These are phyloP conservation scores for Helicoverpa zea DNA, from an alignment of 1,140 invertebrate species.

Conservation along the genomic window DNA sequence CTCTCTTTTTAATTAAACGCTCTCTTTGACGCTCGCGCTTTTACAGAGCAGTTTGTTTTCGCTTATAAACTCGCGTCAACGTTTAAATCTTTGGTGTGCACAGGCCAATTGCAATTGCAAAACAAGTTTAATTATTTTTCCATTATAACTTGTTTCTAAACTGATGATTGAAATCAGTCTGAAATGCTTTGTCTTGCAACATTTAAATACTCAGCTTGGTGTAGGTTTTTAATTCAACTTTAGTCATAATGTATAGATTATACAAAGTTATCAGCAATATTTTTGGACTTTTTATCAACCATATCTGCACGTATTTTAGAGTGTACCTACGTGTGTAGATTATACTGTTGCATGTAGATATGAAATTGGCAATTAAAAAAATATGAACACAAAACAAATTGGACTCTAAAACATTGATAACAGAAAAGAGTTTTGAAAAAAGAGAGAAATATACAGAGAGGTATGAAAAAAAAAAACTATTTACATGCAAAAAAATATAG, in stretches of 20 bases:
- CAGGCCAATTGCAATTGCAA: no score
- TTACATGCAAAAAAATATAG: slow-evolving; percentile 7
- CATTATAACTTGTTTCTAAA: no score
- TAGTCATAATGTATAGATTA: background rate
- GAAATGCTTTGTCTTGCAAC: no score
- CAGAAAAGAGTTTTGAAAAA: background rate
- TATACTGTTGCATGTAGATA: slow-evolving; percentile 21
- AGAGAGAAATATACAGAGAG: background rate
- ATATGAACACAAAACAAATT: slow-evolving; percentile 25
- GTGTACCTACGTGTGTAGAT: slow-evolving; percentile 27
- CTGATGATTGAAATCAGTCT: no score
- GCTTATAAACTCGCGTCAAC: no score
- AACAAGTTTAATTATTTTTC: no score
- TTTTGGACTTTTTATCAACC: slow-evolving; percentile 18
- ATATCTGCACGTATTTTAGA: slow-evolving; percentile 42
- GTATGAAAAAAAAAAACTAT: background rate
- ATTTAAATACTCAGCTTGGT: background rate
- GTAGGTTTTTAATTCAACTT: background rate
- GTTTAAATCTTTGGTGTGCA: no score
- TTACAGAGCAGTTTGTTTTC: background rate
- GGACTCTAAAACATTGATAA: background rate
- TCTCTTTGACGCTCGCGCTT: background rate
- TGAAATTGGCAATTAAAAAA: slow-evolving; percentile 34
- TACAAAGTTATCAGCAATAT: slow-evolving; percentile 10
- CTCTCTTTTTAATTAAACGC: background rate